Evolutionary conservation across 2,888 invertebrate species (phyloP), one percentile per base, ranked within the genome.

Genomic region (Phytoseiulus persimilis): DNA sequence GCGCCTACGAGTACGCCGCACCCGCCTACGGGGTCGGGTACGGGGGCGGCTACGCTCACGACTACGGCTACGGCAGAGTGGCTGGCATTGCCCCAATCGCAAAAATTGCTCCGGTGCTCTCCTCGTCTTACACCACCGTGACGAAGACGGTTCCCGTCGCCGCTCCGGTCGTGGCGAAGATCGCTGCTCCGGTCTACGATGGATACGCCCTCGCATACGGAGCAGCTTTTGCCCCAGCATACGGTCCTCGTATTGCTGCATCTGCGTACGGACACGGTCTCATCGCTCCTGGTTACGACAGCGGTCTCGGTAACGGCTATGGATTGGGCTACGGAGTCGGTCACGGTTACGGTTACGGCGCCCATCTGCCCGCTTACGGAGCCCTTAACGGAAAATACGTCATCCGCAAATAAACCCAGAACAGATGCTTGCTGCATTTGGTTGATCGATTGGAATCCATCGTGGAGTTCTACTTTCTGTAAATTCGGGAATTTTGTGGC

Each of bases 21-120:
- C 84, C 84, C 84, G 84, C 84, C 0, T 84, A 84, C 84, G 84
- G 84, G 18, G n/a, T 31, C 23, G 84, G 32, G 3, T 84, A 32
- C 23, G 84, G 32, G 3, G 32, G 32, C 31, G 84, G 32, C 31
- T 84, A 84, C 33, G 84, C 2, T 32, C n/a, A 32, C 18, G 84
- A 18, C 18, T 84, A 84, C 31, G 84, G 84, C 31, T 84, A 84
- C 84, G 31, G 31, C 31, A n/a, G n/a, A n/a, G n/a, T n/a, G n/a
- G 83, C 9, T 23, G 84, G 6, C 14, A 14, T 83, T 31, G 83
- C 83, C 14, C 83, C 84, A 31, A 31, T 31, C 23, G 84, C 84
- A 3, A 84, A 84, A 9, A 33, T 84, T 31, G 84, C 84, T 23
- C 84, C 84, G 9, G 84, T 84, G 32, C 23, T 84, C 31, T 84